Evolutionary conservation across 2,797 vertebrate species (phyloP).

Genomic region (Yasuhikotakia modesta): DNA sequence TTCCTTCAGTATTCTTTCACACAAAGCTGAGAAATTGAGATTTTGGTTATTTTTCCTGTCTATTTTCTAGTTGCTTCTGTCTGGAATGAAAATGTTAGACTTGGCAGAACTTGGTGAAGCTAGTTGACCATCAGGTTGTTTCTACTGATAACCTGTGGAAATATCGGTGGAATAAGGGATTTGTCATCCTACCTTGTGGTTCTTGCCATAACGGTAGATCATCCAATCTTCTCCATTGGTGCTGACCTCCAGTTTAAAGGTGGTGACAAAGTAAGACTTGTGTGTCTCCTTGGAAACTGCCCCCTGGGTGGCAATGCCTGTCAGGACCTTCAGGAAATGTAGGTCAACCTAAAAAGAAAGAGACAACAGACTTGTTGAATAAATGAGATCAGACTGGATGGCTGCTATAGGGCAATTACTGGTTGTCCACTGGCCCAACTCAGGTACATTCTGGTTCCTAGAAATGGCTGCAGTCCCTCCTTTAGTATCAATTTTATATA

Average conservation of each 20-base stretch:
- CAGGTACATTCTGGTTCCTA: too few species aligned
- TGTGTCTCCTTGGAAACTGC: conserved; percentile 94
- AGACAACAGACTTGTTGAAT: background rate
- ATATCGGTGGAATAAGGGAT: too few species aligned
- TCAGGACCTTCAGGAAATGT: conserved; percentile 85
- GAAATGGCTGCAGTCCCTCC: too few species aligned
- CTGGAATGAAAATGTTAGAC: too few species aligned
- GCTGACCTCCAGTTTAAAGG: conserved; percentile 97
- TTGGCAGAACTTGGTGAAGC: too few species aligned
- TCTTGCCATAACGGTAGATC: conserved; percentile 83
- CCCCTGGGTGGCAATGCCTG: conserved; percentile 94
- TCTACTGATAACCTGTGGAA: too few species aligned
- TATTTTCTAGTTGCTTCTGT: too few species aligned
- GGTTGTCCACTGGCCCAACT: too few species aligned
- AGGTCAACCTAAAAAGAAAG: conserved; percentile 78
- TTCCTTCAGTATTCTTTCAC: conserved; percentile 17
- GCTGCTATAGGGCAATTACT: background rate
- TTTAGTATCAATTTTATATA: too few species aligned
- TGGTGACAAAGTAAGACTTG: conserved; percentile 90
- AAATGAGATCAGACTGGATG: background rate
- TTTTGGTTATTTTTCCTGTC: too few species aligned
- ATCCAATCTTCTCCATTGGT: conserved; percentile 99
- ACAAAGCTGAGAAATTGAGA: too few species aligned
- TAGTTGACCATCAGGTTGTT: too few species aligned
- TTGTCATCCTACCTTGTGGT: conserved; percentile 22